phyloP scores from a whole-genome alignment of 2,888 invertebrate species.

The Zootermopsis nevadensis region DNA sequence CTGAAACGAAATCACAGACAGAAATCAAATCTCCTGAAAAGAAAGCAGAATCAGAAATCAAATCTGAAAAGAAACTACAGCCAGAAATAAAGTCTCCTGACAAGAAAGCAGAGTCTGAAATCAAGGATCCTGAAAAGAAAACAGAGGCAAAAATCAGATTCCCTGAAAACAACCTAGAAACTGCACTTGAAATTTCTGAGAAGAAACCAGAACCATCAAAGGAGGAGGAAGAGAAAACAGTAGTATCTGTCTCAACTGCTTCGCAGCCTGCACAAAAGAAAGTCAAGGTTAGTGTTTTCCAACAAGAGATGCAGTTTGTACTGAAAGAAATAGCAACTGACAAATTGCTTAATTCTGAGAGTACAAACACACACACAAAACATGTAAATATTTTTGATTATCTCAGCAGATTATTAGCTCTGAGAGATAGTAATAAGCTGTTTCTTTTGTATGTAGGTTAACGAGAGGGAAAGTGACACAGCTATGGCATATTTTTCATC shows the following conservation, averaged over 20 bases:
- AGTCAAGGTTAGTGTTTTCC: slow-evolving; percentile 1
- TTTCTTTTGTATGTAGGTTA: no score
- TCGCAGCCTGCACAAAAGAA: slow-evolving; percentile 18
- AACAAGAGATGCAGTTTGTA: no score
- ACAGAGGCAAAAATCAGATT: slow-evolving; percentile 43
- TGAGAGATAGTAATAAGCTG: no score
- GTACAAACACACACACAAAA: no score
- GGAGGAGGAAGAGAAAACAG: background rate
- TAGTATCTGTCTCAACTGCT: background rate
- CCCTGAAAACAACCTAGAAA: slow-evolving; percentile 56
- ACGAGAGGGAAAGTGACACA: background rate
- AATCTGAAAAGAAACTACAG: slow-evolving; percentile 52
- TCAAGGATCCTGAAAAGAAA: slow-evolving; percentile 49
- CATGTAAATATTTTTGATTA: no score
- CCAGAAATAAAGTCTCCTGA: slow-evolving; percentile 50
- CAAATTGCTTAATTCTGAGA: no score
- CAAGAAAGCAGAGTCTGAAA: slow-evolving; percentile 48
- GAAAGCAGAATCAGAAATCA: slow-evolving; percentile 51
- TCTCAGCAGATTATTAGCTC: no score
- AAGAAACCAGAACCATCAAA: slow-evolving; percentile 48
- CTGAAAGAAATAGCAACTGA: no score
- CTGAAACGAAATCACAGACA: slow-evolving; percentile 51
- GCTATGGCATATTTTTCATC: slow-evolving; percentile 22
- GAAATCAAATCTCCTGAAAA: slow-evolving; percentile 51
- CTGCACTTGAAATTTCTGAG: slow-evolving; percentile 45